Evolutionary conservation across 1,140 invertebrate species (phyloP).

Genomic region (Leptinotarsa undecemlineata): DNA sequence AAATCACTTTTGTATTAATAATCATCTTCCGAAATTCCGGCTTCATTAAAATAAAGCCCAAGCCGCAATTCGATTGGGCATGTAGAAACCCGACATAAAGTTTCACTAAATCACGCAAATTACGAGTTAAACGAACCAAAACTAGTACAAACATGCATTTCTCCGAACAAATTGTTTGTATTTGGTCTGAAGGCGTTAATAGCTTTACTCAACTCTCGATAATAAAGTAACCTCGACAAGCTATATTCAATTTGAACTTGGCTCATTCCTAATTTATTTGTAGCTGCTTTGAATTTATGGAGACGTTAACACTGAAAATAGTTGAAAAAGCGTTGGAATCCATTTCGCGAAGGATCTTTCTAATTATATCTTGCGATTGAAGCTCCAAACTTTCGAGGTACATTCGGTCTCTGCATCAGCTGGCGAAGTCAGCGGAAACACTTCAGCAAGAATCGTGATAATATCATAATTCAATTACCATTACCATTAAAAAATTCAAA

Average conservation of each 20-base stretch:
- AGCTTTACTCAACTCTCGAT: background rate
- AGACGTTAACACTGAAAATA: conserved; percentile 1
- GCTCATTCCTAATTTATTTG: conserved; percentile 7
- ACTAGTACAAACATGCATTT: background rate
- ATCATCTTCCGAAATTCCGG: too few species aligned
- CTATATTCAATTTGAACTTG: background rate
- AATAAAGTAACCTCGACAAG: background rate
- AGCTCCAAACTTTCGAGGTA: background rate
- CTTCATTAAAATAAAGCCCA: too few species aligned
- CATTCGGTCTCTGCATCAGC: background rate
- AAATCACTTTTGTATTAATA: too few species aligned
- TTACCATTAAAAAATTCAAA: too few species aligned
- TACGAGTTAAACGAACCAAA: background rate
- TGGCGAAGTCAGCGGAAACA: background rate
- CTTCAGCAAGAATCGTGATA: too few species aligned
- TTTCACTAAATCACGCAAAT: background rate
- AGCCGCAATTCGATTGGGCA: too few species aligned
- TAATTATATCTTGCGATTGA: background rate
- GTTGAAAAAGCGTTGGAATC: background rate
- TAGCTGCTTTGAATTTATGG: background rate
- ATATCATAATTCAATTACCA: too few species aligned
- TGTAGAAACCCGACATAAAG: too few species aligned
- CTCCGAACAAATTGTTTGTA: conserved; percentile 5
- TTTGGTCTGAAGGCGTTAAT: background rate
- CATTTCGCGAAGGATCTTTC: background rate